These are phyloP conservation scores for Palaemon carinicauda DNA, from an alignment of 1,140 invertebrate genomes.

Conservation along the genomic window DNA sequence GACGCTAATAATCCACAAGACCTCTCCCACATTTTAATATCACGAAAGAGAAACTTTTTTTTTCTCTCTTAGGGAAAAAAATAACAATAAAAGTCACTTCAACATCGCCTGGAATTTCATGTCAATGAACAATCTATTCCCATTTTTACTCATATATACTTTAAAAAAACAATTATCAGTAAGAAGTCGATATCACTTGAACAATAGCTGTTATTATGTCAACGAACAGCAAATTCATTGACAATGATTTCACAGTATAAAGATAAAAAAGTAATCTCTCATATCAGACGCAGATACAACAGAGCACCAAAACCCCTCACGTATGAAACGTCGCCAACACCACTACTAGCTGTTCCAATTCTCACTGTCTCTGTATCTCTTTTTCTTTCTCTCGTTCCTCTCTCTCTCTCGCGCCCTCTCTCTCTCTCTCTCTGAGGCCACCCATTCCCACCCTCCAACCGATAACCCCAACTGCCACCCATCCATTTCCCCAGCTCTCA, in stretches of 20 bases:
- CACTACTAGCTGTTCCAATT: background rate
- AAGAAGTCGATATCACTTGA: too few species aligned
- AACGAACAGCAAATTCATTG: too few species aligned
- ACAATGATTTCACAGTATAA: too few species aligned
- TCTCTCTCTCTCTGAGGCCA: background rate
- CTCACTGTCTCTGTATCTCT: background rate
- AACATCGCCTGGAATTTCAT: too few species aligned
- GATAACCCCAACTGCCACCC: background rate
- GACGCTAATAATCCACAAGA: background rate
- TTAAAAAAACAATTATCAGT: too few species aligned
- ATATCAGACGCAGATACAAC: too few species aligned
- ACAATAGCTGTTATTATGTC: too few species aligned
- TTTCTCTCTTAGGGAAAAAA: background rate
- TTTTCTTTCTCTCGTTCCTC: background rate
- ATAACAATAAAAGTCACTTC: too few species aligned
- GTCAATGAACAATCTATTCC: too few species aligned
- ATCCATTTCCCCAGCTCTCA: background rate
- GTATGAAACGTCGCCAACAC: background rate
- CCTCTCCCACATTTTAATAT: background rate
- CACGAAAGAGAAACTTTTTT: background rate
- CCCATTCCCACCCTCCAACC: background rate
- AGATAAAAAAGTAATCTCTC: too few species aligned
- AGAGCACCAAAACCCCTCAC: too few species aligned
- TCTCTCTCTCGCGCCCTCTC: conserved; percentile 7
- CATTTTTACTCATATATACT: too few species aligned